These are phyloP conservation scores for Hucho hucho DNA, from an alignment of 2,113 vertebrate species.

Conservation along the genomic window DNA sequence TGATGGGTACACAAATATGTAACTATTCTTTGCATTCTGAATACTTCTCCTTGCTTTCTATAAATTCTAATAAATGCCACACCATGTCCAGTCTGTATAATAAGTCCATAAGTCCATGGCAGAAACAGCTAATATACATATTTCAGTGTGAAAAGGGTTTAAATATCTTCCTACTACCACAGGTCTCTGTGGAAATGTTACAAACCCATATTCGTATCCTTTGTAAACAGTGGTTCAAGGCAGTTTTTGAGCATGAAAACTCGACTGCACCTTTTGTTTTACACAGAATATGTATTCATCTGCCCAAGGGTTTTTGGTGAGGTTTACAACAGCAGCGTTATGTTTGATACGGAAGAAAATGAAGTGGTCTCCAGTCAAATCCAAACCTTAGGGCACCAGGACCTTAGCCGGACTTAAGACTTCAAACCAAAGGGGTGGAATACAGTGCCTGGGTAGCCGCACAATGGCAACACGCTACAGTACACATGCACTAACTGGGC, in stretches of 20 bases:
- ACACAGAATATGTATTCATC: slow-evolving; percentile 51
- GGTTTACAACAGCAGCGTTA: slow-evolving; percentile 34
- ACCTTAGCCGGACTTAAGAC: slow-evolving; percentile 24
- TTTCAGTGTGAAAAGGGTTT: neutral
- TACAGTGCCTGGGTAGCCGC: neutral
- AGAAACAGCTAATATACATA: neutral
- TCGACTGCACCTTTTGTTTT: slow-evolving; percentile 24
- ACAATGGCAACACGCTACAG: neutral
- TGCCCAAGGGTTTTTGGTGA: slow-evolving; percentile 47
- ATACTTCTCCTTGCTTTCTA: no score
- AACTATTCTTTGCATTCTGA: neutral
- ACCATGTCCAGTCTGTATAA: no score
- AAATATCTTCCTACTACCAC: neutral
- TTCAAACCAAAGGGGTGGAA: neutral
- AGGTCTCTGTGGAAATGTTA: neutral
- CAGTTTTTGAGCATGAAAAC: slow-evolving; percentile 27
- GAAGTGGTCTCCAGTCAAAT: slow-evolving; percentile 46
- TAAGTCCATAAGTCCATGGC: no score
- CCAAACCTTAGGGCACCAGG: slow-evolving; percentile 40
- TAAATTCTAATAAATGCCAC: no score
- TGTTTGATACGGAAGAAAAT: slow-evolving; percentile 45
- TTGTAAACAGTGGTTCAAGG: slow-evolving; percentile 8
- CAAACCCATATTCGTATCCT: neutral
- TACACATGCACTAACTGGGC: no score
- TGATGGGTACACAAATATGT: neutral